Conservation (phyloP, 2,797 vertebrate genomes). For the Pachyuromys duprasi region DNA sequence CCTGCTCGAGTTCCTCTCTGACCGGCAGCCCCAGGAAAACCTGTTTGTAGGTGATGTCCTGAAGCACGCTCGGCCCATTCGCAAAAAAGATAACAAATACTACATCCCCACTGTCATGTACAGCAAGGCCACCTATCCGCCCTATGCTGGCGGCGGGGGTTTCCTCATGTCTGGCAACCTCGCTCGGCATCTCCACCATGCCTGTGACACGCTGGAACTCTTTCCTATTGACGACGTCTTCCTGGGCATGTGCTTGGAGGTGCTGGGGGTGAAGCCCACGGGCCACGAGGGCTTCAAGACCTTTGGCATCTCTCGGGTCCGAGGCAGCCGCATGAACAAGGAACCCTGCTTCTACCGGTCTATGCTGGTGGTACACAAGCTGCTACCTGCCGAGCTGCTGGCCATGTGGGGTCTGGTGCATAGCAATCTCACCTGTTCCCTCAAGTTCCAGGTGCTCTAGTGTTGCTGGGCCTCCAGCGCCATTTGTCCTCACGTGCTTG, state of each 20-base stretch:
- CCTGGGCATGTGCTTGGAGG: conserved; percentile 97
- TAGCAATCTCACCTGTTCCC: conserved; percentile 93
- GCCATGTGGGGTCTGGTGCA: conserved; percentile 96
- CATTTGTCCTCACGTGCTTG: not conserved
- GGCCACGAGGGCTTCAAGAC: conserved; percentile 96
- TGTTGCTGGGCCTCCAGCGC: not conserved
- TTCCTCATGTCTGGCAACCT: conserved; percentile 94
- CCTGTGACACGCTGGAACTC: conserved; percentile 92
- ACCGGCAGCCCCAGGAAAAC: conserved; percentile 82
- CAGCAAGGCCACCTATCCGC: conserved; percentile 92
- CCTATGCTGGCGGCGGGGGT: conserved; percentile 96
- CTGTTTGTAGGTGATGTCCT: conserved; percentile 96
- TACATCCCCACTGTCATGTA: conserved; percentile 94
- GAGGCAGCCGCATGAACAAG: conserved; percentile 95
- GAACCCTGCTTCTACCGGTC: conserved; percentile 96
- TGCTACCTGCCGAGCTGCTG: conserved; percentile 93
- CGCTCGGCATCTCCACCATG: conserved; percentile 90
- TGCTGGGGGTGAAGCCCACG: conserved; percentile 91
- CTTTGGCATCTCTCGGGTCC: conserved; percentile 95
- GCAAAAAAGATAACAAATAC: conserved; percentile 96
- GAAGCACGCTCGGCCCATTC: conserved; percentile 93
- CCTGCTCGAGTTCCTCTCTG: conserved; percentile 93
- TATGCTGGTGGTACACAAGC: conserved; percentile 98
- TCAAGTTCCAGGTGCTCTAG: conserved; percentile 92
- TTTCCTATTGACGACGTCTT: conserved; percentile 98